phyloP scores from a whole-genome alignment of 2,113 vertebrate species.

The Campylorhamphus procurvoides region DNA sequence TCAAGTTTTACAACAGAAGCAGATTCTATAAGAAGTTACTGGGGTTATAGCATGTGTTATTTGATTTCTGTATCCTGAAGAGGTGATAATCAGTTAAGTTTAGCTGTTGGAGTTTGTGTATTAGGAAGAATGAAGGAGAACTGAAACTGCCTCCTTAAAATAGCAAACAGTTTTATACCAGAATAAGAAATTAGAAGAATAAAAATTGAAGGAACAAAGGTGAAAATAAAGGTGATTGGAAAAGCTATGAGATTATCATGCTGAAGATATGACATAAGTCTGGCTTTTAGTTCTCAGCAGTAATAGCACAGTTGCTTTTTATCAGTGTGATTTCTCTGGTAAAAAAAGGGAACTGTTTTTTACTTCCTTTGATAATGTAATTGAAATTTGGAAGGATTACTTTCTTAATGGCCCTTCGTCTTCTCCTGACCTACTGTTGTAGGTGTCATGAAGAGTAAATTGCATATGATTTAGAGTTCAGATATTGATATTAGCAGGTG shows the following conservation, averaged over 20 bases:
- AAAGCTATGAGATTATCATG: neutral
- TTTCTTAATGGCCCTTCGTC: neutral
- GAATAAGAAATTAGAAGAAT: neutral
- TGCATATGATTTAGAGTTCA: neutral
- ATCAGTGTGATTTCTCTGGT: neutral
- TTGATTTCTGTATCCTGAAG: neutral
- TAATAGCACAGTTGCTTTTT: neutral
- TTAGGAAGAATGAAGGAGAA: neutral
- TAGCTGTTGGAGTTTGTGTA: neutral
- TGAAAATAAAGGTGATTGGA: neutral
- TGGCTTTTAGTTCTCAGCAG: neutral
- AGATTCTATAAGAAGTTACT: neutral
- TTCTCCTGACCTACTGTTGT: neutral
- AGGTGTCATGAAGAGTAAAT: conserved; percentile 1
- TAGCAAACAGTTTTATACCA: neutral
- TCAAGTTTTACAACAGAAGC: neutral
- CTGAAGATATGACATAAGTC: neutral
- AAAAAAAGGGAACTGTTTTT: neutral
- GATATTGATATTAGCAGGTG: neutral
- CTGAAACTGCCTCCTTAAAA: neutral
- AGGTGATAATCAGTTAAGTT: neutral
- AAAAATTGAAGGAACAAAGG: neutral
- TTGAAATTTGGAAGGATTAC: neutral
- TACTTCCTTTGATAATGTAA: neutral
- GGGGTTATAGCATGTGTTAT: neutral